Conservation (phyloP, 2,113 vertebrate species). For the Cariama cristata region DNA sequence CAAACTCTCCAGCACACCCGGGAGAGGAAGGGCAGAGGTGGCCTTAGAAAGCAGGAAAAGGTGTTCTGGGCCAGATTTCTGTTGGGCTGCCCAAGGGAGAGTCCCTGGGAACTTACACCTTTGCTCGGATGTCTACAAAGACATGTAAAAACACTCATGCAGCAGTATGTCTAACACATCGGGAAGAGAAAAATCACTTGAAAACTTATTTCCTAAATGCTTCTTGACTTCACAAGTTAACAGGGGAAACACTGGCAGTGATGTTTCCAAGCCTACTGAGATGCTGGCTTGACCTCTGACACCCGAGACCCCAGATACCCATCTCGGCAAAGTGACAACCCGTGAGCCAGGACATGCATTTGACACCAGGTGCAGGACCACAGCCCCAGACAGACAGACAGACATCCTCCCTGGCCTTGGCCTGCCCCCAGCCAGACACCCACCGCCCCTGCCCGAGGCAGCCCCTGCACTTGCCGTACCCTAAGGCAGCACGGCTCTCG, state of each 20-base stretch:
- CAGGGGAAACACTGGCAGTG: not conserved
- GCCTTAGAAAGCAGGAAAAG: not conserved
- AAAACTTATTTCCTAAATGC: not conserved
- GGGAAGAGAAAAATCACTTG: not conserved
- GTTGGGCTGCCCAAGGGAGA: not conserved
- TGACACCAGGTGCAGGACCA: not conserved
- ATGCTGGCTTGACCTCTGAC: not conserved
- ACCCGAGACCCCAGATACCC: not conserved
- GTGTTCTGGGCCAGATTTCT: not conserved
- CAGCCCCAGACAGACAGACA: not conserved
- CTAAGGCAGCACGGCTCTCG: accelerated
- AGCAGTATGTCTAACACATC: not conserved
- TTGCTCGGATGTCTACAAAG: not conserved
- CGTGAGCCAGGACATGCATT: accelerated
- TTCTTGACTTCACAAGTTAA: not conserved
- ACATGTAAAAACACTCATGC: not conserved
- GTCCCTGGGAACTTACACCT: not conserved
- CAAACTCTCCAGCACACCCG: not conserved
- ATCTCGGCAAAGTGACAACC: not conserved
- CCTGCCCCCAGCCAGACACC: not conserved
- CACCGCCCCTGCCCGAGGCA: accelerated
- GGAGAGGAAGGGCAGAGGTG: not conserved
- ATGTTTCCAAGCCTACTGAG: not conserved
- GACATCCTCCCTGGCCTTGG: not conserved
- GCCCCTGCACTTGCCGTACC: not conserved